Percentiles rank a stretch among this genome's conserved stretches.
phyloP scores from a whole-genome alignment of 2,888 invertebrate species.

The Lysandra bellargus region DNA sequence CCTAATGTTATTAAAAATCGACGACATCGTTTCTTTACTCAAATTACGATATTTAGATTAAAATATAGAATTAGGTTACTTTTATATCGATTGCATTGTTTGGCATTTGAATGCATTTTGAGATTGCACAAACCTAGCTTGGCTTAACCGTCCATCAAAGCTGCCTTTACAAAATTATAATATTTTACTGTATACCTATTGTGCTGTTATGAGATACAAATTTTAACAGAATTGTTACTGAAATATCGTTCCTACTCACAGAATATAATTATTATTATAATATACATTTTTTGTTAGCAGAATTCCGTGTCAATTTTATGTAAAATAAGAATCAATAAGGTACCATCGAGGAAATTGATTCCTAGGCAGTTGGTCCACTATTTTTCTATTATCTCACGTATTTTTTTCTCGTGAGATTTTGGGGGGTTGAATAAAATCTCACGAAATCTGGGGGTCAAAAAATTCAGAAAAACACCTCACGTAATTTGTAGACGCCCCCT shows the following conservation, averaged over 20 bases:
- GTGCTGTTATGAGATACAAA: background rate
- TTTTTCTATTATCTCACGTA: no score
- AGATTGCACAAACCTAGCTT: constrained; percentile 44
- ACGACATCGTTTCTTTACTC: constrained; percentile 29
- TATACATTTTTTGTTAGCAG: background rate
- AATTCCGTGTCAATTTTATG: background rate
- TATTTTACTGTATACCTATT: background rate
- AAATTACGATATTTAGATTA: constrained; percentile 43
- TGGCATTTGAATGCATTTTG: constrained; percentile 53
- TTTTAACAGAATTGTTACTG: background rate
- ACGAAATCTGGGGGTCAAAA: no score
- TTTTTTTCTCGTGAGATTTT: no score
- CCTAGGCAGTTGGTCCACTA: no score
- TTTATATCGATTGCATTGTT: constrained; percentile 43
- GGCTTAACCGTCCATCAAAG: constrained; percentile 59
- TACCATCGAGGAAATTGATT: background rate
- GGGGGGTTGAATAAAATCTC: no score
- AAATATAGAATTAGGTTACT: constrained; percentile 43
- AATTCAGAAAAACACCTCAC: no score
- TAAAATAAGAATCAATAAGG: background rate
- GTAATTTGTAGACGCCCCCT: no score
- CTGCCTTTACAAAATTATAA: constrained; percentile 42
- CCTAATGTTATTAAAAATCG: background rate
- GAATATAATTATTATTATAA: background rate
- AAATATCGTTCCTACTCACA: constrained; percentile 10